phyloP scores from a whole-genome alignment of 2,113 vertebrate species.

The Cryptotis parvus region DNA sequence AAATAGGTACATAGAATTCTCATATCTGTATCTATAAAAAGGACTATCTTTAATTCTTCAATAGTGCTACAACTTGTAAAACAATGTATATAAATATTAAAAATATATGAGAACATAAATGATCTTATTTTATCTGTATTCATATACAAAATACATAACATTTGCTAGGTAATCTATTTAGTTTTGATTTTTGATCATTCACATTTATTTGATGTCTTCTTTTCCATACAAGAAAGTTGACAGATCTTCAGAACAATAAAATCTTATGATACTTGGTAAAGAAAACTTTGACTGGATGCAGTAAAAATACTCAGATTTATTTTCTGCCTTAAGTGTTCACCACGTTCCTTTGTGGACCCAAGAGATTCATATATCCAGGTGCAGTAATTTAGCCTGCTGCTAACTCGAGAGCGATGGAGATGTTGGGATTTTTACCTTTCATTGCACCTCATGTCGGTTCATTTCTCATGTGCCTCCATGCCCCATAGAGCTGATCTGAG shows the following conservation, averaged over 20 bases:
- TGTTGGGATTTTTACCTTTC: slow-evolving; percentile 57
- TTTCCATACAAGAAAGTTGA: slow-evolving; percentile 27
- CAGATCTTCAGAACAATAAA: slow-evolving; percentile 5
- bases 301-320: background rate
- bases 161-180: background rate
- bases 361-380: background rate
- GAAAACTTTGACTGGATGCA: slow-evolving; percentile 3
- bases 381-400: background rate
- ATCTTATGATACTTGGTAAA: background rate
- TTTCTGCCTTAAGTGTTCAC: slow-evolving; percentile 20
- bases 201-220: slow-evolving; percentile 28
- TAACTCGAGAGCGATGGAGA: background rate
- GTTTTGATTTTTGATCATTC: background rate
- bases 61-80: background rate
- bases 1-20: background rate
- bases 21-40: background rate
- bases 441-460: background rate
- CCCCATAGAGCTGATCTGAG: slow-evolving; percentile 62
- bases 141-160: background rate
- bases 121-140: too few species aligned
- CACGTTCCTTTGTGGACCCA: background rate
- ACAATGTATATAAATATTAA: background rate
- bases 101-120: too few species aligned
- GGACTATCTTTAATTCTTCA: background rate
- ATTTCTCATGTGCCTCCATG: slow-evolving; percentile 60